Base-by-base conservation (phyloP, 2,888 invertebrate genomes). In the Lypha dubia region DNA sequence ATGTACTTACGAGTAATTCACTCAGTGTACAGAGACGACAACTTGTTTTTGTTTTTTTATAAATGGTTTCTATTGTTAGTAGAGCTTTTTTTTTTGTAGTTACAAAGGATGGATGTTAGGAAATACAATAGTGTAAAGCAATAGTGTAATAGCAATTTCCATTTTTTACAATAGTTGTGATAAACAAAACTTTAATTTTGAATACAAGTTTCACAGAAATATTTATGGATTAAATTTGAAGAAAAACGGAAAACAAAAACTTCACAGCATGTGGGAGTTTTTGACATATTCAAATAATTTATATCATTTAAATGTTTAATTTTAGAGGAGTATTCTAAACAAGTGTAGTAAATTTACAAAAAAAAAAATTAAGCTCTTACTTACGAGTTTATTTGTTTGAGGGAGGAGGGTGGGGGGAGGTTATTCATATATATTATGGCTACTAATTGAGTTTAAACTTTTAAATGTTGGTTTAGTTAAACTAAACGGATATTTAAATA, bases 121-220 rank as follows among this genome's bases (percentile, higher is more conserved):
- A 24, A 22, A 24, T 74, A 62, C 38, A 51, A 41, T 51, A 49
- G 49, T n/a, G n/a, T 32, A n/a, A 73, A 79, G 28, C 75, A 75
- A 75, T 81, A 75, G 81, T 75, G 70, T 68, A 68, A 75, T 81
- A 81, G 56, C 62, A 68, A 62, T 56, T 75, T 70, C 44, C 38
- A 28, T 38, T 74, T 67, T 49, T 49, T 17, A 22, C 51, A 7
- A 1, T 49, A 20, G 5, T n/a, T 3, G 41, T 44, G 22, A 49
- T 20, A 58, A 70, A 24, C 22, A 17, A 28, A 67, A 74, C 46
- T 67, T 60, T 62, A 75, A 60, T 75, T 79, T 71, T 62, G 15
- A 73, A 70, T 32, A 71, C 65, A 79, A 79, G 58, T 73, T 79
- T 24, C 28, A 15, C 38, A 60, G 24, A n/a, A 60, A 67, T 67